These are phyloP conservation scores for Dastarcus helophoroides DNA, from an alignment of 2,888 invertebrate genomes.

Conservation along the genomic window DNA sequence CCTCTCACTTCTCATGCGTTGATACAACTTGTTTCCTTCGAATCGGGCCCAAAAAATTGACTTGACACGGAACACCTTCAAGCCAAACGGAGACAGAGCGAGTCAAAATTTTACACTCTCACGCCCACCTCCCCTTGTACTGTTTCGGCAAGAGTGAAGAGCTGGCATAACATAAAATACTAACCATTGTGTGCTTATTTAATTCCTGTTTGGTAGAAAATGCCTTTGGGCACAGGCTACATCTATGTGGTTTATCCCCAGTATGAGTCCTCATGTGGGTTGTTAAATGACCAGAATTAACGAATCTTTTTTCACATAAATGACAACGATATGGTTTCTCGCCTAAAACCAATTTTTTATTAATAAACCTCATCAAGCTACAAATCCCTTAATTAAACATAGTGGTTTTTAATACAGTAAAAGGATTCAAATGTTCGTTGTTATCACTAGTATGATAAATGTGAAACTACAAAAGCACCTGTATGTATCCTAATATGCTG, in stretches of 20 bases:
- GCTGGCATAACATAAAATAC: too few species aligned
- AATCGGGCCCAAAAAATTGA: too few species aligned
- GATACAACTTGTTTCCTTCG: too few species aligned
- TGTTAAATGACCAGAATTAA: slow-evolving; percentile 27
- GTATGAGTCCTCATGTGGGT: slow-evolving; percentile 29
- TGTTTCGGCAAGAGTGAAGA: too few species aligned
- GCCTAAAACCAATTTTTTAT: slow-evolving; percentile 14
- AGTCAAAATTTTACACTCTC: too few species aligned
- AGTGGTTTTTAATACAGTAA: too few species aligned
- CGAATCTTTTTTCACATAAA: slow-evolving; percentile 26
- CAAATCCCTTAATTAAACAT: too few species aligned
- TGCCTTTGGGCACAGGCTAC: slow-evolving; percentile 24
- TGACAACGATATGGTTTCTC: slow-evolving; percentile 28
- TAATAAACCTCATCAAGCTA: slow-evolving; percentile 1
- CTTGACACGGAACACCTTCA: too few species aligned
- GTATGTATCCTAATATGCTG: slow-evolving; percentile 29
- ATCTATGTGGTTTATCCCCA: slow-evolving; percentile 24
- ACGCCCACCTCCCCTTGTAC: too few species aligned
- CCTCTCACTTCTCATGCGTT: too few species aligned
- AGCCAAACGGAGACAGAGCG: too few species aligned
- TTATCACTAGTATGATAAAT: background rate
- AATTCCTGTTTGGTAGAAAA: slow-evolving; percentile 26
- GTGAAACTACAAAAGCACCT: slow-evolving; percentile 12
- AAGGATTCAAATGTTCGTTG: too few species aligned
- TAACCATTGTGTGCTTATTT: slow-evolving; percentile 27